Evolutionary conservation across 2,797 vertebrate species (phyloP).

Genomic region (Oreochromis mossambicus): DNA sequence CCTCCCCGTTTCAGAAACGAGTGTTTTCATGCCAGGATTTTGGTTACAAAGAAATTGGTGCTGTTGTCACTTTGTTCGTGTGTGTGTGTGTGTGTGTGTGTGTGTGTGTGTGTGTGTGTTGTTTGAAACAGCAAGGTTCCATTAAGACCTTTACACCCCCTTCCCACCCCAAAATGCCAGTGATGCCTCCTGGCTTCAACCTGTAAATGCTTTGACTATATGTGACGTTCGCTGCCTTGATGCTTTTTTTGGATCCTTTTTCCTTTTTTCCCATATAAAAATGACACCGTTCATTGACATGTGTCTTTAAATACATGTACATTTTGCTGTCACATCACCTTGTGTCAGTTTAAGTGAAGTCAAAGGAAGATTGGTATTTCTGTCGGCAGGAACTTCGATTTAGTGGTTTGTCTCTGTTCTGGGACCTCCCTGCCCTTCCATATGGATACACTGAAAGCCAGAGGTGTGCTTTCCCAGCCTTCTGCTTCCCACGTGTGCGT

Average conservation of each 20-base stretch:
- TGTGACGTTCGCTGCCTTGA: background rate
- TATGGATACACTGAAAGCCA: background rate
- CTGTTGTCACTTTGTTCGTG: background rate
- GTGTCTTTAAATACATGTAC: background rate
- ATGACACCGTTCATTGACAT: background rate
- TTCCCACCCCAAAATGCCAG: constrained; percentile 49
- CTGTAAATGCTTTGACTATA: constrained; percentile 13
- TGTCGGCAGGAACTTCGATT: background rate
- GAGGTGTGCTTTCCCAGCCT: background rate
- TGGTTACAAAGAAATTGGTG: background rate
- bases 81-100: background rate
- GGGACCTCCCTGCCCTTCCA: background rate
- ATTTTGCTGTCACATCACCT: background rate
- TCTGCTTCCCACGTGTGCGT: background rate
- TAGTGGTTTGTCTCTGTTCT: background rate
- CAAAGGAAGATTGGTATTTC: background rate
- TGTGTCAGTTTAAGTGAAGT: background rate
- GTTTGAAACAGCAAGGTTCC: constrained; percentile 29
- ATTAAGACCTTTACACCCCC: constrained; percentile 45
- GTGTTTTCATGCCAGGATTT: background rate
- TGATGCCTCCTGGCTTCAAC: constrained; percentile 49
- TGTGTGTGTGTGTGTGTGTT: background rate
- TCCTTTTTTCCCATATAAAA: background rate
- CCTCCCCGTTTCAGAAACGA: background rate
- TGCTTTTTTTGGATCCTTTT: background rate